Conservation (phyloP, 2,888 invertebrate genomes). For the Heliconius aoede region DNA sequence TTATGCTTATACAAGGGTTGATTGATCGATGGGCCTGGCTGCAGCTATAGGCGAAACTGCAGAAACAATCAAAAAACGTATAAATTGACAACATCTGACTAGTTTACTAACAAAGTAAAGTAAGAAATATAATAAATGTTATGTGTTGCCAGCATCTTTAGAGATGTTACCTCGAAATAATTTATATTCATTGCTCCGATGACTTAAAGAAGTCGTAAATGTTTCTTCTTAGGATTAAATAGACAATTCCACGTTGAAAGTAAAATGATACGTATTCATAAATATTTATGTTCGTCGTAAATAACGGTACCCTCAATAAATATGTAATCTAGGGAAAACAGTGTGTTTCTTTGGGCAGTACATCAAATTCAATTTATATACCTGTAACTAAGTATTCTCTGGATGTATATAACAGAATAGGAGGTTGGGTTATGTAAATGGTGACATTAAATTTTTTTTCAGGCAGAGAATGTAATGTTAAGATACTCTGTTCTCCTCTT, state of each 20-base stretch:
- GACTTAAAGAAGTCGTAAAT: conserved; percentile 40
- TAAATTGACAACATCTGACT: neutral
- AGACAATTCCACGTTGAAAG: conserved; percentile 56
- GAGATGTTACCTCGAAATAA: conserved; percentile 26
- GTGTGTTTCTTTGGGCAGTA: neutral
- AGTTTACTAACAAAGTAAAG: conserved; percentile 10
- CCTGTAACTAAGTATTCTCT: neutral
- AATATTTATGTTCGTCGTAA: conserved; percentile 56
- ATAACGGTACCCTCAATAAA: conserved; percentile 59
- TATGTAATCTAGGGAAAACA: conserved; percentile 58
- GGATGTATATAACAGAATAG: neutral
- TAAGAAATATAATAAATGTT: conserved; percentile 2
- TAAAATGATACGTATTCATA: conserved; percentile 74
- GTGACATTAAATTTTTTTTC: too few species aligned
- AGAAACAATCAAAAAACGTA: neutral
- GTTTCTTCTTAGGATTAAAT: conserved; percentile 35
- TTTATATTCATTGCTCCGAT: conserved; percentile 37
- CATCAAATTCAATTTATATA: conserved; percentile 10
- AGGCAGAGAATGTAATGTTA: too few species aligned
- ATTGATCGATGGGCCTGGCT: conserved; percentile 1
- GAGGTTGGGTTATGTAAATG: neutral
- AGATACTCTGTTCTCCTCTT: too few species aligned
- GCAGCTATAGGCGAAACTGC: conserved; percentile 1
- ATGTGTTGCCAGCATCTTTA: neutral
- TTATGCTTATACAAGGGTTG: conserved; percentile 30